Evolutionary conservation across 2,888 invertebrate species (phyloP).

Genomic region (Cheilosia urbana): DNA sequence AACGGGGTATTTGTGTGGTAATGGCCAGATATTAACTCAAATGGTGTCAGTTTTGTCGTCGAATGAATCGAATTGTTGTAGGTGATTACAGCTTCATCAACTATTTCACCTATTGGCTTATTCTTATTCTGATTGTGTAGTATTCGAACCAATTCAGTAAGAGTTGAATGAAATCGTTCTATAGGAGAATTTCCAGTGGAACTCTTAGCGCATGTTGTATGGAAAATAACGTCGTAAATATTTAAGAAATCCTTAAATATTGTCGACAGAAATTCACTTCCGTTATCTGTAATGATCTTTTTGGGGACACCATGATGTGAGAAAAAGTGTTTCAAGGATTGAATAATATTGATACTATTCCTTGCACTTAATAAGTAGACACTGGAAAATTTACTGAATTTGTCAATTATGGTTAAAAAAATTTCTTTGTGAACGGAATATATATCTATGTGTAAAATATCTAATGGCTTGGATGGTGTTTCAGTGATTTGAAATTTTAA

Average conservation of each 20-base stretch:
- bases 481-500: too few relatives aligned
- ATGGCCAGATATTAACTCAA: too few relatives aligned
- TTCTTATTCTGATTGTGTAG: constrained; percentile 14
- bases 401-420: background rate
- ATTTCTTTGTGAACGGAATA: too few relatives aligned
- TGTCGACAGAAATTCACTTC: constrained; percentile 41
- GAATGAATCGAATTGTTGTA: too few relatives aligned
- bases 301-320: constrained; percentile 44
- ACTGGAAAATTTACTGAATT: constrained; percentile 25
- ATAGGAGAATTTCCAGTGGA: constrained; percentile 51
- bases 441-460: too few relatives aligned
- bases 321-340: constrained; percentile 42
- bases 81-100: too few relatives aligned
- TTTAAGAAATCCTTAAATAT: constrained; percentile 33
- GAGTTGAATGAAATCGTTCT: constrained; percentile 54
- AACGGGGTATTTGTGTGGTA: too few relatives aligned
- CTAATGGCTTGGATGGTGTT: too few relatives aligned
- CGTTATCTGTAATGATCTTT: constrained; percentile 35
- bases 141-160: constrained; percentile 43
- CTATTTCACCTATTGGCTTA: too few relatives aligned
- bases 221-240: constrained; percentile 34
- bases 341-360: constrained; percentile 50
- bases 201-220: constrained; percentile 40
- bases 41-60: too few relatives aligned
- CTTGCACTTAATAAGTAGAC: constrained; percentile 33